Percentiles rank a stretch among this genome's conserved stretches.
phyloP scores from a whole-genome alignment of 2,797 vertebrate species.

The Huso huso region DNA sequence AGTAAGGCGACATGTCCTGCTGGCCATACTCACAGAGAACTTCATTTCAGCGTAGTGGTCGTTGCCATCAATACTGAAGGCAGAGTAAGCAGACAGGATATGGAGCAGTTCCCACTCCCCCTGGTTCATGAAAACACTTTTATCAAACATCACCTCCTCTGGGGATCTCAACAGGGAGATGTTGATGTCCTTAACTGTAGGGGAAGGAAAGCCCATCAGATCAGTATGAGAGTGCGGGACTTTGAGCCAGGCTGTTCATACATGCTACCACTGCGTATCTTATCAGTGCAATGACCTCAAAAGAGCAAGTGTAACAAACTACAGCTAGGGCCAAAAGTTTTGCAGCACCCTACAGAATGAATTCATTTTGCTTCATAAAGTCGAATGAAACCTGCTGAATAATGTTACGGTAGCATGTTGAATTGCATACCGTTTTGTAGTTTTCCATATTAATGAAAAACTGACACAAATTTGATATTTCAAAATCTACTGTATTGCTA shows the following conservation, averaged over 20 bases:
- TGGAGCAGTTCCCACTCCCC: constrained; percentile 95
- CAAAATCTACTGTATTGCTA: too few species aligned
- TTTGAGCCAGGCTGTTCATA: background rate
- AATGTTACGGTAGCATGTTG: too few species aligned
- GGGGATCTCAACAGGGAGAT: constrained; percentile 83
- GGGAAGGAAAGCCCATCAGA: constrained; percentile 23
- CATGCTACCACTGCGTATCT: constrained; percentile 5
- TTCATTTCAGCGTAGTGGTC: constrained; percentile 88
- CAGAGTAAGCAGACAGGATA: constrained; percentile 71
- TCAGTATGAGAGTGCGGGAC: background rate
- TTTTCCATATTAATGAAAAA: too few species aligned
- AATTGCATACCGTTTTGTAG: too few species aligned
- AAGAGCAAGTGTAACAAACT: too few species aligned
- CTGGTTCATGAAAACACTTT: constrained; percentile 87
- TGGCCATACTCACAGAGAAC: constrained; percentile 69
- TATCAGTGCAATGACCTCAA: too few species aligned
- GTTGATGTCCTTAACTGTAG: constrained; percentile 87
- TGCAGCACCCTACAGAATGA: too few species aligned
- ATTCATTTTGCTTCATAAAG: too few species aligned
- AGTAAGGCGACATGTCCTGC: too few species aligned
- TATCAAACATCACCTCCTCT: constrained; percentile 76
- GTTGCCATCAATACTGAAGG: constrained; percentile 75
- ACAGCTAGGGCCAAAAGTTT: too few species aligned
- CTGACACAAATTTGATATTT: too few species aligned
- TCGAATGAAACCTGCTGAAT: too few species aligned